Percentiles rank a stretch among this genome's conserved stretches.
phyloP scores from a whole-genome alignment of 2,888 invertebrate species.

The Flabesymbios commensalis region DNA sequence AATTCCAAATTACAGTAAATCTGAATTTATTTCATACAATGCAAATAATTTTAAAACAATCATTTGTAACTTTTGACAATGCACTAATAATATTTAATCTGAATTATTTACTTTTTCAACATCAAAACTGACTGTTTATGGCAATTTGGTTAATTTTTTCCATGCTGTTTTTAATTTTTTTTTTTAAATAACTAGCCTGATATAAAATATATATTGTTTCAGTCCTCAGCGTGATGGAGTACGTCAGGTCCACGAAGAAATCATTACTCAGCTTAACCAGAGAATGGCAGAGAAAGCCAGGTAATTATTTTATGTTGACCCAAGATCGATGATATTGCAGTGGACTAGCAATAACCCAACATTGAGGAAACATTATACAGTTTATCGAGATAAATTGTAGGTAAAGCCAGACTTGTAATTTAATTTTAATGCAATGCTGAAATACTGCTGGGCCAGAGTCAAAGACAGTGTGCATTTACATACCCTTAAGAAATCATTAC shows the following conservation, averaged over 20 bases:
- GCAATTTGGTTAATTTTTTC: too few species aligned
- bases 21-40: background rate
- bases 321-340: background rate
- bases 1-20: slow-evolving; percentile 55
- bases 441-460: too few species aligned
- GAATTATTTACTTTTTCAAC: background rate
- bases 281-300: slow-evolving; percentile 59
- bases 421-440: too few species aligned
- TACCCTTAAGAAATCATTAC: too few species aligned
- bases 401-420: too few species aligned
- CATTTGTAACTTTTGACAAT: too few species aligned
- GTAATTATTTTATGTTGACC: slow-evolving; percentile 30
- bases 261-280: slow-evolving; percentile 58
- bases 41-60: background rate
- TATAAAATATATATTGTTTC: too few species aligned
- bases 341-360: background rate
- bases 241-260: slow-evolving; percentile 57
- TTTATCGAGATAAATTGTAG: too few species aligned
- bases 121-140: too few species aligned
- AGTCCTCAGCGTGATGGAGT: slow-evolving; percentile 58
- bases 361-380: background rate
- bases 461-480: too few species aligned
- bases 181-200: too few species aligned
- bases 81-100: background rate
- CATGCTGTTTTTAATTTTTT: too few species aligned